phyloP scores from a whole-genome alignment of 2,113 vertebrate genomes.

The Mobula hypostoma region DNA sequence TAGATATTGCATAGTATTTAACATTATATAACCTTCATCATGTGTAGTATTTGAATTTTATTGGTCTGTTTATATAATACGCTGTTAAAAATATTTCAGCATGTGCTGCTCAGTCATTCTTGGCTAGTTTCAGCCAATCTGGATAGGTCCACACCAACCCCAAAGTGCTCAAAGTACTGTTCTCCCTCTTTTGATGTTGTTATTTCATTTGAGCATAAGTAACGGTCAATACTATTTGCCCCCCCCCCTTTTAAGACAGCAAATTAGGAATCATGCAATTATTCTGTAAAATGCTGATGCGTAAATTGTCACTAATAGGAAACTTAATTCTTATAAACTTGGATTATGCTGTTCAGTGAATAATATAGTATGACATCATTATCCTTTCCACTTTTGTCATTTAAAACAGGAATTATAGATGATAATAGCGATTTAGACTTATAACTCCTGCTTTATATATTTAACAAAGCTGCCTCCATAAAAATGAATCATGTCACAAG shows the following conservation, averaged over 20 bases:
- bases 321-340: background rate
- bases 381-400: background rate
- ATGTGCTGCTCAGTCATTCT: too few species aligned
- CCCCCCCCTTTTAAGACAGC: background rate
- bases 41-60: too few species aligned
- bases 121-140: too few species aligned
- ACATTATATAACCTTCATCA: too few species aligned
- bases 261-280: background rate
- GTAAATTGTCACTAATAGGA: background rate
- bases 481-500: background rate
- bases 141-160: too few species aligned
- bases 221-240: background rate
- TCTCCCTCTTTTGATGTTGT: background rate
- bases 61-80: too few species aligned
- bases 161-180: background rate
- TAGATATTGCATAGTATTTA: too few species aligned
- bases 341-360: background rate
- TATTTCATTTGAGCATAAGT: background rate
- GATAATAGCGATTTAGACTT: background rate
- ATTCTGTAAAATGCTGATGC: background rate
- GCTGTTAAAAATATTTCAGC: too few species aligned
- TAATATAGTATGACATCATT: background rate
- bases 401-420: background rate
- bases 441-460: background rate
- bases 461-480: background rate